Evolutionary conservation across 2,113 vertebrate genomes (phyloP).

Genomic region (Otus sunia): DNA sequence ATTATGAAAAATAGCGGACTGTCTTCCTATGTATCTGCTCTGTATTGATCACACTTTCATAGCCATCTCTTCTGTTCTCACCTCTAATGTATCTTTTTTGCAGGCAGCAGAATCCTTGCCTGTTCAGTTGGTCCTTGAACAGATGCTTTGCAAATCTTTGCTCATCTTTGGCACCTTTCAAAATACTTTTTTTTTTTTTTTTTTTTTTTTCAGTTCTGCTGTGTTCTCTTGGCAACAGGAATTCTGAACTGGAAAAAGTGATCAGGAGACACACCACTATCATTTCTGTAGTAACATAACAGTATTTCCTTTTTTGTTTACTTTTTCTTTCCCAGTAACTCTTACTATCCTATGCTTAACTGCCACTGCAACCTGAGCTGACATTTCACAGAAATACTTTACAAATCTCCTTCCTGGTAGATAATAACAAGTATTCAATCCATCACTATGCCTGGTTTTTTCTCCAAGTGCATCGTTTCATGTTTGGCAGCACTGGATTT

Average conservation of each 20-base stretch:
- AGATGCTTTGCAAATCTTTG: background rate
- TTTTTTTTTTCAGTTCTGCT: background rate
- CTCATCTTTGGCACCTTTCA: background rate
- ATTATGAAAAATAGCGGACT: background rate
- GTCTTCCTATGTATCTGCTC: background rate
- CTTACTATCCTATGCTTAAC: background rate
- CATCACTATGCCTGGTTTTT: background rate
- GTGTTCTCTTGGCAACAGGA: background rate
- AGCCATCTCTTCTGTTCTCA: background rate
- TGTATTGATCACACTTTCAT: background rate
- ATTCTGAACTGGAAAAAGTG: background rate
- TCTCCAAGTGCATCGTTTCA: background rate
- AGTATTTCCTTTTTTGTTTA: background rate
- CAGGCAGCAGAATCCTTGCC: background rate
- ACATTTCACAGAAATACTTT: background rate
- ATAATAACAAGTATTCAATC: background rate
- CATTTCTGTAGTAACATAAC: background rate
- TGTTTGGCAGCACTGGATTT: background rate
- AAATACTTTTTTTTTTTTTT: background rate
- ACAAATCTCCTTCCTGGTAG: background rate
- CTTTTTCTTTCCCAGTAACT: background rate
- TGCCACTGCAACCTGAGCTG: background rate
- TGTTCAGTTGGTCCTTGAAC: background rate
- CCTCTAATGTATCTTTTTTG: background rate
- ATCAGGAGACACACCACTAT: background rate